These are phyloP conservation scores for Rhingia campestris DNA, from an alignment of 2,888 invertebrate species.

Conservation along the genomic window DNA sequence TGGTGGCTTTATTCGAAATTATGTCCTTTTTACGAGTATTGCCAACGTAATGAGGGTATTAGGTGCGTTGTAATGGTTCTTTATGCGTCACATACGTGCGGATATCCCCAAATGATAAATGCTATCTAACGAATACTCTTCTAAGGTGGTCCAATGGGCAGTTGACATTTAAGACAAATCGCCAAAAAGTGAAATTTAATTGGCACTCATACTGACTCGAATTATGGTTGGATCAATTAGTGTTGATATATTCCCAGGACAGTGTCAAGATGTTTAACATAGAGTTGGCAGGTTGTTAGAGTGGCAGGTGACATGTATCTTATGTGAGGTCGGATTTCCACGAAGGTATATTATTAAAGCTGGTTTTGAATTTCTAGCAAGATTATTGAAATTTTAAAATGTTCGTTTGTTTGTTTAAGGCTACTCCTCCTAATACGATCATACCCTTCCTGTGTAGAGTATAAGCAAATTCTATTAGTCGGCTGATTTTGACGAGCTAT, in stretches of 20 bases:
- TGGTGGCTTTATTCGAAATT: constrained; percentile 36
- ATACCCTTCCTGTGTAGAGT: too few species aligned
- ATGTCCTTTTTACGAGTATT: constrained; percentile 61
- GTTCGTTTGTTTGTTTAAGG: too few species aligned
- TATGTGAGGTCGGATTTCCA: too few species aligned
- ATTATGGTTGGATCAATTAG: constrained; percentile 46
- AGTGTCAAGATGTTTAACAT: not conserved
- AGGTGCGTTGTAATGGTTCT: constrained; percentile 52
- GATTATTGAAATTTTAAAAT: too few species aligned
- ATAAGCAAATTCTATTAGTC: too few species aligned
- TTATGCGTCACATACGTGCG: constrained; percentile 30
- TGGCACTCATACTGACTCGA: constrained; percentile 44
- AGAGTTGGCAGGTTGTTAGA: too few species aligned
- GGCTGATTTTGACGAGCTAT: too few species aligned
- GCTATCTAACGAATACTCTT: not conserved
- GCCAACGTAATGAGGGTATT: constrained; percentile 67
- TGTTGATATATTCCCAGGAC: not conserved
- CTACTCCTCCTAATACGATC: too few species aligned
- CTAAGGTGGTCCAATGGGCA: not conserved
- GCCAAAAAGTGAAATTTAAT: constrained; percentile 50
- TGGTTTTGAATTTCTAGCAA: too few species aligned
- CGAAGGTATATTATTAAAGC: too few species aligned
- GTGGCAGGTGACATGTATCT: too few species aligned
- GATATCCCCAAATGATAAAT: constrained; percentile 40
- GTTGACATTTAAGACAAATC: constrained; percentile 56